Evolutionary conservation across 2,113 vertebrate species (phyloP).

Genomic region (Lophochroa leadbeateri): DNA sequence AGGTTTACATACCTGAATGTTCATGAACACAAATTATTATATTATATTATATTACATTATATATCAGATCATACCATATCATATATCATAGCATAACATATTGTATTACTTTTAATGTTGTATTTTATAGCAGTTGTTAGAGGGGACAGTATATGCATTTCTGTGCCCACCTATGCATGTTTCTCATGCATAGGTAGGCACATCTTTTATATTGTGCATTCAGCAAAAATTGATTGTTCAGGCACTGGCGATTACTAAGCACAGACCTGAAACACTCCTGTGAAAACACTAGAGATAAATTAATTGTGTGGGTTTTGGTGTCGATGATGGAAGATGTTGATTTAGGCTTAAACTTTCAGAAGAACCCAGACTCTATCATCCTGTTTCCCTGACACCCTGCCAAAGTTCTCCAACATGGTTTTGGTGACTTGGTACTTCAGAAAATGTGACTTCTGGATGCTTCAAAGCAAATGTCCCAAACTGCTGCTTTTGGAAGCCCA

Average conservation of each 20-base stretch:
- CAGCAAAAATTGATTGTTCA: background rate
- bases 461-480: background rate
- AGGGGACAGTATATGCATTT: background rate
- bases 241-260: background rate
- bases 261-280: background rate
- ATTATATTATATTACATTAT: background rate
- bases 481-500: background rate
- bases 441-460: background rate
- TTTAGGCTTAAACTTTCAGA: background rate
- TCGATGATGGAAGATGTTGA: background rate
- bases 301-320: background rate
- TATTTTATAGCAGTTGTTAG: background rate
- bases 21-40: background rate
- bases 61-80: no score
- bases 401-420: background rate
- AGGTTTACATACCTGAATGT: background rate
- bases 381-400: background rate
- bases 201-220: background rate
- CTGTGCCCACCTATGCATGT: background rate
- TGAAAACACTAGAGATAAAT: background rate
- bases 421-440: background rate
- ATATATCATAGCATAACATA: background rate
- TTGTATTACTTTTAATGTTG: background rate
- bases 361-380: background rate
- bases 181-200: background rate